phyloP scores from a whole-genome alignment of 2,113 vertebrate genomes.

The Lepus americanus region DNA sequence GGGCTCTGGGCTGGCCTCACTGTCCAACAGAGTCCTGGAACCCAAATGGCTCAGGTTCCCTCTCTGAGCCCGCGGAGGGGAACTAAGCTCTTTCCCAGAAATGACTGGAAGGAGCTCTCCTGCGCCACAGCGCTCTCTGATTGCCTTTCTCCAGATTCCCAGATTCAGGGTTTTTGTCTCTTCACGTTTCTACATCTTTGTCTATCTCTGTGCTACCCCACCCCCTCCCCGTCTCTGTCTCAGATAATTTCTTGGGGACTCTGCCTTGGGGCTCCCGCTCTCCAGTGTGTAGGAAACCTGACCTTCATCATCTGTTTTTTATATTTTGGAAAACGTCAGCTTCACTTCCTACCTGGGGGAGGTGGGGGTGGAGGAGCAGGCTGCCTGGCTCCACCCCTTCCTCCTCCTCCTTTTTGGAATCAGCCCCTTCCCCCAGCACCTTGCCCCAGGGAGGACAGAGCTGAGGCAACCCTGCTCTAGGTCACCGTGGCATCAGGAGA shows the following conservation, averaged over 20 bases:
- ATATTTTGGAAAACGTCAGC: conserved; percentile 73
- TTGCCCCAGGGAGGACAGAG: not conserved
- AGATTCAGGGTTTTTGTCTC: not conserved
- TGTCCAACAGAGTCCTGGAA: not conserved
- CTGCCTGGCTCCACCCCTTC: conserved; percentile 11
- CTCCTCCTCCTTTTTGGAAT: not conserved
- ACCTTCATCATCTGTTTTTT: conserved; percentile 82
- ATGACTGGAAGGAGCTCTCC: not conserved
- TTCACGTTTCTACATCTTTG: not conserved
- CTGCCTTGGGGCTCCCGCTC: conserved; percentile 68
- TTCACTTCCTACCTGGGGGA: conserved; percentile 78
- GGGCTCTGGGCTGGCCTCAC: conserved; percentile 49
- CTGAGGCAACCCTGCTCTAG: not conserved
- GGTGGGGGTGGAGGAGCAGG: conserved; percentile 38
- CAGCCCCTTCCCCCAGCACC: not conserved
- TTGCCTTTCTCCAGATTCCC: not conserved
- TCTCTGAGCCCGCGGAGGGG: not conserved
- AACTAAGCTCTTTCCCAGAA: conserved; percentile 76
- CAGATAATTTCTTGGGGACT: conserved; percentile 69
- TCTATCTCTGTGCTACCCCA: not conserved
- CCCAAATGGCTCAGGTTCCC: conserved; percentile 69
- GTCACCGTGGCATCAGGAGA: not conserved
- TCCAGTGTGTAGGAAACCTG: conserved; percentile 71
- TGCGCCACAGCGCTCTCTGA: conserved; percentile 5
- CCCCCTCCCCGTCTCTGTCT: not conserved